phyloP scores from a whole-genome alignment of 2,888 invertebrate species.

The Camponotus fellah region DNA sequence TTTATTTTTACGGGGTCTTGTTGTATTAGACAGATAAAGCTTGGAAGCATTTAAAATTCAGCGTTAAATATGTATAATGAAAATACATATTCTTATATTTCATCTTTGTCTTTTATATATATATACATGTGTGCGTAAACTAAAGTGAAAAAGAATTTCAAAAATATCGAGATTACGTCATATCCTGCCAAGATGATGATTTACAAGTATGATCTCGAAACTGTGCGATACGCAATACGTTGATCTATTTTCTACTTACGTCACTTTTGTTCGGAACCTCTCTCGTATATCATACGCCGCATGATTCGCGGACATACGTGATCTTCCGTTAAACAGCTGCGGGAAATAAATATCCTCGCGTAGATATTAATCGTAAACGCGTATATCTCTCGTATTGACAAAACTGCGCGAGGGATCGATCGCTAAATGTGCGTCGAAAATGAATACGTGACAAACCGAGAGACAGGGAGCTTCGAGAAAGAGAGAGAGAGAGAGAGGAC shows the following conservation, averaged over 20 bases:
- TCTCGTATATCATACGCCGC: background rate
- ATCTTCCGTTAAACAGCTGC: slow-evolving; percentile 41
- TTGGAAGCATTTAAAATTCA: background rate
- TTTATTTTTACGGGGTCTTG: background rate
- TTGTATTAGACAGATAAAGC: background rate
- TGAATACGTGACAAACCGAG: slow-evolving; percentile 34
- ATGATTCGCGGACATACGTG: slow-evolving; percentile 35
- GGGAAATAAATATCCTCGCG: slow-evolving; percentile 27
- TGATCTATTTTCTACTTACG: slow-evolving; percentile 42
- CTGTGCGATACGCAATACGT: slow-evolving; percentile 12
- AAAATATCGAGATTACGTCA: slow-evolving; percentile 12
- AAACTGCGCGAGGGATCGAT: slow-evolving; percentile 1
- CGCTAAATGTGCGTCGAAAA: background rate
- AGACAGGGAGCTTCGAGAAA: background rate
- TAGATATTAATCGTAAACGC: background rate
- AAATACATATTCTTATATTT: background rate
- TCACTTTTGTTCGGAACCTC: slow-evolving; percentile 9
- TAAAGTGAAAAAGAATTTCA: background rate
- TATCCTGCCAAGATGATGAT: background rate
- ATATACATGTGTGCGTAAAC: background rate
- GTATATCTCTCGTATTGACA: slow-evolving; percentile 14
- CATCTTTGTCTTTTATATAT: background rate
- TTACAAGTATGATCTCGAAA: slow-evolving; percentile 6
- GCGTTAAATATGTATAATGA: background rate
- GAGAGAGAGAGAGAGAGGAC: background rate